phyloP scores from a whole-genome alignment of 2,797 vertebrate species.

The Potorous gilbertii region DNA sequence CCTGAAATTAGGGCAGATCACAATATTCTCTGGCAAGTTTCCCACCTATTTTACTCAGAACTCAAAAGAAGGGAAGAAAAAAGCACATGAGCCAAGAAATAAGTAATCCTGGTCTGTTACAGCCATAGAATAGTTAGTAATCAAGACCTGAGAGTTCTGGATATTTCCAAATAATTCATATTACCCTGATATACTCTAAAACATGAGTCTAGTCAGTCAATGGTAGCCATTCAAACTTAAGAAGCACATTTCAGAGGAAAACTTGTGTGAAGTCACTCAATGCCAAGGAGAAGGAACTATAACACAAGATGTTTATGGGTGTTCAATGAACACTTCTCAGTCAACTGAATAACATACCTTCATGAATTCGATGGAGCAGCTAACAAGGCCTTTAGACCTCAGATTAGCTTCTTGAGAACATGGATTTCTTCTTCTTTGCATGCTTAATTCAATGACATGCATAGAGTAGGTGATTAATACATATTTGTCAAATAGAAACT shows the following conservation, averaged over 20 bases:
- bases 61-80: conserved; percentile 47
- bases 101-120: conserved; percentile 64
- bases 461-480: neutral
- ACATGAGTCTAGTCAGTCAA: neutral
- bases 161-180: conserved; percentile 16
- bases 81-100: conserved; percentile 57
- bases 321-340: neutral
- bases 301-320: neutral
- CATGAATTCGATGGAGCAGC: neutral
- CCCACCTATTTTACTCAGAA: conserved; percentile 69
- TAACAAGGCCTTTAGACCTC: neutral
- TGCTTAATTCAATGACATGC: neutral
- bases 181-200: neutral
- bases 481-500: neutral
- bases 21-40: conserved; percentile 66
- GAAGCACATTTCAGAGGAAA: neutral
- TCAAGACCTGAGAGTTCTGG: conserved; percentile 9
- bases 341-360: neutral
- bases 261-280: neutral
- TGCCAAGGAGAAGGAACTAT: neutral
- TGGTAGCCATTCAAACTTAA: neutral
- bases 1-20: conserved; percentile 63
- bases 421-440: neutral
- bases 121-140: neutral
- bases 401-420: neutral